phyloP scores from a whole-genome alignment of 2,113 vertebrate species.

The Eublepharis macularius region DNA sequence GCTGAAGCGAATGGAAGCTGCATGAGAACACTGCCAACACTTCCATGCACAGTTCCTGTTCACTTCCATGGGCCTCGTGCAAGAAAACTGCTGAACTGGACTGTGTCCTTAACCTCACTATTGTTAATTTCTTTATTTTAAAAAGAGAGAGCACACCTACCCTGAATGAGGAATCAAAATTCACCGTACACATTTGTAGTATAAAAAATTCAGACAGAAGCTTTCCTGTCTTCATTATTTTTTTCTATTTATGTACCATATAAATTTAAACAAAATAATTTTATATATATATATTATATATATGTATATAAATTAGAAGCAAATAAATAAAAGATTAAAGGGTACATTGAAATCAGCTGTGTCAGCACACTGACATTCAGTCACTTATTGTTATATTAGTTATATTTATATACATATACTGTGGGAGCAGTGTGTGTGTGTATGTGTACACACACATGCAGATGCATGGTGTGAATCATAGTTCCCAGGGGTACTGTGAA shows the following conservation, averaged over 20 bases:
- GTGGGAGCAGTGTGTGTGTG: background rate
- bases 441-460: constrained; percentile 7
- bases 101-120: background rate
- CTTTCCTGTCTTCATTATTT: constrained; percentile 72
- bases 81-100: background rate
- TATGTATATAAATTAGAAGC: constrained; percentile 68
- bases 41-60: no score
- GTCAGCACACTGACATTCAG: constrained; percentile 25
- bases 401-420: background rate
- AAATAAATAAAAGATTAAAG: constrained; percentile 65
- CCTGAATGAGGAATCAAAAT: background rate
- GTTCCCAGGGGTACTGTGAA: constrained; percentile 31
- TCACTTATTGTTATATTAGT: background rate
- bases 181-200: background rate
- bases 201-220: constrained; percentile 68
- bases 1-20: no score
- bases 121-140: accelerated
- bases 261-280: constrained; percentile 81
- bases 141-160: background rate
- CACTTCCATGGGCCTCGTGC: no score
- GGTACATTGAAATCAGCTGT: constrained; percentile 23
- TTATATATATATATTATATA: constrained; percentile 64
- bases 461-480: background rate
- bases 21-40: background rate
- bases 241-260: constrained; percentile 68